A percentile compares a stretch with the other conserved stretches of the same genome.
These are phyloP conservation scores for Popillia japonica DNA, from an alignment of 1,140 invertebrate genomes.

Conservation along the genomic window DNA sequence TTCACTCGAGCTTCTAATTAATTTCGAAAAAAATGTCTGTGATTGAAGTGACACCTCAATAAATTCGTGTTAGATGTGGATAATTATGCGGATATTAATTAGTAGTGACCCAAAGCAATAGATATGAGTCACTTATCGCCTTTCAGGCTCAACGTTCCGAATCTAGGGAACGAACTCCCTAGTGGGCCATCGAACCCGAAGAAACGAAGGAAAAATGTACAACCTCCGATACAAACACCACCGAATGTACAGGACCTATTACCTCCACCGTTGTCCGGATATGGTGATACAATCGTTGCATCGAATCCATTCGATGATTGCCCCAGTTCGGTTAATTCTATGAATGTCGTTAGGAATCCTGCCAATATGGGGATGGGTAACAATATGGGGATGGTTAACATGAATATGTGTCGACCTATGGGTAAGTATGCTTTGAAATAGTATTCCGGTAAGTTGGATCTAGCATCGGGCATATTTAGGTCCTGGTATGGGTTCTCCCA, in stretches of 20 bases:
- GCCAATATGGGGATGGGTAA: conserved; percentile 59
- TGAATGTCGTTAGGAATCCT: conserved; percentile 69
- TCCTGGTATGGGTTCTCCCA: conserved; percentile 67
- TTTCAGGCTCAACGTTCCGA: conserved; percentile 72
- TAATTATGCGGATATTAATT: conserved; percentile 7
- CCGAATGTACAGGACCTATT: conserved; percentile 78
- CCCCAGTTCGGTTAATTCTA: conserved; percentile 70
- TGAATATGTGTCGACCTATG: conserved; percentile 65
- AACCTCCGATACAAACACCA: conserved; percentile 66
- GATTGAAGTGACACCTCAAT: background rate
- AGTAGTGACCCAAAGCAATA: conserved; percentile 10
- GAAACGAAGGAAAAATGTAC: conserved; percentile 73
- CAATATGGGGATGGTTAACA: conserved; percentile 59
- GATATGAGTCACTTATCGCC: conserved; percentile 75
- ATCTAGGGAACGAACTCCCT: conserved; percentile 66
- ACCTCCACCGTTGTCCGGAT: conserved; percentile 83
- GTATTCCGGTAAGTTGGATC: too few relatives aligned
- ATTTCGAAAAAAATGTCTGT: background rate
- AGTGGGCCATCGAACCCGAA: conserved; percentile 74
- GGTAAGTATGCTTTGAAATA: conserved; percentile 52
- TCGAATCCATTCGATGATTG: conserved; percentile 96
- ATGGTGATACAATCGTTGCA: conserved; percentile 92
- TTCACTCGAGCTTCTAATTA: background rate
- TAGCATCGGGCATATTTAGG: conserved; percentile 33
- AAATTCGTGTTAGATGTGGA: background rate